Evolutionary conservation across 30 jellyfish, hydroid and myxozoan species (phyloP).

Genomic region (Aurelia sp.): DNA sequence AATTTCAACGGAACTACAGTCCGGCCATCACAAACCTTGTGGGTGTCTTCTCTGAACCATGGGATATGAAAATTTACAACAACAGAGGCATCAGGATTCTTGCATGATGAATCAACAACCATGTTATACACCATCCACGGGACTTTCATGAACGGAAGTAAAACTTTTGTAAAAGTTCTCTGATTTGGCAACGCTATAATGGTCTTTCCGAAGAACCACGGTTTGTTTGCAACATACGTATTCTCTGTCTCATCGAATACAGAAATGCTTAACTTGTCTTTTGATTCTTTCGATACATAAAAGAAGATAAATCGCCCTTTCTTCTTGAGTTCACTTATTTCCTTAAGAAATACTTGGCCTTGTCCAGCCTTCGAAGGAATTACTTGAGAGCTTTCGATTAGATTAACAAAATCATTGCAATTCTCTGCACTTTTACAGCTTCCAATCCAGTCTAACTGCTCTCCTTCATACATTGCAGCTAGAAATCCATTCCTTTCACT

Average conservation of each 20-base stretch:
- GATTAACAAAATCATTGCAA: conserved; percentile 16
- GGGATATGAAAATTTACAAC: conserved; percentile 48
- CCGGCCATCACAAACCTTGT: neutral
- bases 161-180: conserved; percentile 10
- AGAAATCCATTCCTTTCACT: conserved; percentile 2
- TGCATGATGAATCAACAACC: conserved; percentile 9
- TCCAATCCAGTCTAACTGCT: conserved; percentile 36
- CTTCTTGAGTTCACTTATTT: neutral
- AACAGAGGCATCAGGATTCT: conserved; percentile 5
- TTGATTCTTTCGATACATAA: neutral
- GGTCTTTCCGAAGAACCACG: neutral
- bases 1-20: neutral
- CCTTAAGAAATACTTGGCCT: conserved; percentile 18
- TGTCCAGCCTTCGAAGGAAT: conserved; percentile 24
- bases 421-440: conserved; percentile 1
- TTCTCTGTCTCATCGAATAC: neutral
- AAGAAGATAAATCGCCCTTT: neutral
- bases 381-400: conserved; percentile 5
- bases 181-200: neutral
- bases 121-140: conserved; percentile 65
- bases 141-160: conserved; percentile 42
- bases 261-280: conserved; percentile 5
- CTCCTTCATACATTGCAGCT: conserved; percentile 23
- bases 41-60: conserved; percentile 58
- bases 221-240: neutral